Base-by-base conservation (phyloP, 2,113 vertebrate species). In the Apteryx owenii region DNA sequence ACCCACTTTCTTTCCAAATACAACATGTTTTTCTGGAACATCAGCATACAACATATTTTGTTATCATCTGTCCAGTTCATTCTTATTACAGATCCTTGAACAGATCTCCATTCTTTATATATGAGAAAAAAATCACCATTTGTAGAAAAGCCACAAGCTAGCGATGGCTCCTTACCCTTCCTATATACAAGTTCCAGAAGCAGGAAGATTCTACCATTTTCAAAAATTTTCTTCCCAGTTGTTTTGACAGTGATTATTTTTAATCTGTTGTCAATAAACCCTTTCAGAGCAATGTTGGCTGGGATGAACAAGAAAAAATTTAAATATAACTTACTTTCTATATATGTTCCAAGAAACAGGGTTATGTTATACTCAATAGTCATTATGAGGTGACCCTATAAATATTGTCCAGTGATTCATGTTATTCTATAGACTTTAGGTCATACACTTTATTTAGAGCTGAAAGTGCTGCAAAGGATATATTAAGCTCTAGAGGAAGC, bases 351-450 rank as follows among this genome's bases (percentile, higher is more conserved):
- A 95, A 77, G 61, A 95, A 97, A 94, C 1, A 2, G 40, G 60
- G 42, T 93, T 50, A 70, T 48, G 46, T 70, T 95, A 73, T 89
- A 70, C 44, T 95, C 75, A 78, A 54, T 50, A 89, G 87, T 44
- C 94, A 83, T 88, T 85, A 94, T 54, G 81, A 91, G 66, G 50
- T 77, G 75, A 85, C 84, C 66, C 25, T 83, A 85, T 95, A 94
- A 95, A 85, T 91, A 97, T 25, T 94, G 94, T 85, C 69, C 89
- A 71, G 44, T 95, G 91, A 93, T 91, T 96, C 87, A 80, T 87
- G 84, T 89, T 96, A 88, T 92, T 87, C 84, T 95, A 75, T 88
- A 89, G 93, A 93, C 78, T 95, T 88, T 83, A 91, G 85, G 96
- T 95, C 93, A 85, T 89, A 90, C 38, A 95, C 85, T 81, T 84